Base-by-base conservation (phyloP, 2,888 invertebrate genomes). In the Aphodius sticticus region DNA sequence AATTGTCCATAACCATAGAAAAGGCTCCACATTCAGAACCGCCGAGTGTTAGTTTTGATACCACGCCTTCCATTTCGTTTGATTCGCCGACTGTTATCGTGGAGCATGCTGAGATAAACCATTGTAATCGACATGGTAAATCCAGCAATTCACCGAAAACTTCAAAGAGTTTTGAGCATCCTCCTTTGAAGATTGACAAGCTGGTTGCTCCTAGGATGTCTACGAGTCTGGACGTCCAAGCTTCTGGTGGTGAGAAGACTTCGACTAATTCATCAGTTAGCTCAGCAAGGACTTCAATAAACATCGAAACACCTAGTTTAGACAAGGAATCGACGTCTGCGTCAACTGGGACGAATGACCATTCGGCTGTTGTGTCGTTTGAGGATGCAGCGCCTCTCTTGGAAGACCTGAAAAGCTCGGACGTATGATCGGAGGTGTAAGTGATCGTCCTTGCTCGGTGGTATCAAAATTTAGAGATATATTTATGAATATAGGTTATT, bases 321-420 rank as follows among this genome's bases (percentile, higher is more conserved):
- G 87, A 84, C 74, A 81, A 82, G 72, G 79, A 83, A 70, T 83
- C 83, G 69, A 26, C 26, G 26, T 87, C 87, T 16, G 84, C 87
- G 72, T 84, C 85, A n/a, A 86, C 86, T 79, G 84, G 84, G 76
- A 84, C 83, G 69, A 84, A 77, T 14, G 82, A 83, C 37, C 81
- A 82, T 14, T 77, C 81, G 3, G 82, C 85, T 6, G 87, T 85
- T 76, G 86, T 88, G 77, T 86, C 84, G 69, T 82, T 89, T 81
- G 89, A 89, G 53, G 89, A 89, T 14, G 87, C 88, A 14, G 88
- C 88, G 75, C 89, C 89, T 35, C 84, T 89, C 71, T 82, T 89
- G 72, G 88, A 88, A 82, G 84, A 86, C 70, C 84, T 88, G 75
- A 88, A 87, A 83, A 89, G 88, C 82, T 88, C 89, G 15, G 88